Percentiles rank a stretch among this genome's conserved stretches.
Conservation (phyloP, 2,888 invertebrate species). For the Cryptocephalus primarius region DNA sequence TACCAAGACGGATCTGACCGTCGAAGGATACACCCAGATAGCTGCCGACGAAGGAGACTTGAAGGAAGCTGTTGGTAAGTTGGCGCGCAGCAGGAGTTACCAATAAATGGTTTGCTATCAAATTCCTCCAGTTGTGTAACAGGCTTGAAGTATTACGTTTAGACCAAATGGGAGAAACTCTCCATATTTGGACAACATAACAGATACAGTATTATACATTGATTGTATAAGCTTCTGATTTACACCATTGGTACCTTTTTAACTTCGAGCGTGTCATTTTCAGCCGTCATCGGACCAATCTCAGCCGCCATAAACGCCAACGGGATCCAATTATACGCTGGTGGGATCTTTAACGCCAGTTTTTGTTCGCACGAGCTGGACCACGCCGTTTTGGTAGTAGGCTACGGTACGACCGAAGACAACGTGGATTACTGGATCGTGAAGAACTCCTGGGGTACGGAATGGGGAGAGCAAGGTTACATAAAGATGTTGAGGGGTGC, state of each 20-base stretch:
- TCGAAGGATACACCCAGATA: neutral
- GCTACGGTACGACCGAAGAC: conserved; percentile 64
- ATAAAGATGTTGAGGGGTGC: conserved; percentile 73
- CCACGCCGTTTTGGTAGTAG: conserved; percentile 78
- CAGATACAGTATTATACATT: too few relatives aligned
- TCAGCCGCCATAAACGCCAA: conserved; percentile 23
- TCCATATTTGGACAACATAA: too few relatives aligned
- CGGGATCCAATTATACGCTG: conserved; percentile 20
- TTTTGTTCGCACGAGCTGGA: conserved; percentile 64
- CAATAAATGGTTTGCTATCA: too few relatives aligned
- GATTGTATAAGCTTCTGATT: too few relatives aligned
- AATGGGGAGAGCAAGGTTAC: conserved; percentile 79
- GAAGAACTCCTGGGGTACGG: conserved; percentile 74
- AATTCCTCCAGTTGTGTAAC: too few relatives aligned
- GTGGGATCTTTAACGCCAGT: conserved; percentile 48
- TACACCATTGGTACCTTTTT: too few relatives aligned
- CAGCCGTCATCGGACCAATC: conserved; percentile 18
- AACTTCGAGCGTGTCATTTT: too few relatives aligned
- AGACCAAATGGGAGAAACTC: too few relatives aligned
- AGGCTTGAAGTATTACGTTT: too few relatives aligned
- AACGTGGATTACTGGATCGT: conserved; percentile 78
- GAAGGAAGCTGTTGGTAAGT: conserved; percentile 15
- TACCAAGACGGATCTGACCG: neutral
- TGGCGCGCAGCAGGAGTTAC: too few relatives aligned
- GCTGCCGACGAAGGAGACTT: conserved; percentile 36